Conservation (phyloP, 1,140 invertebrate species). For the Aphelenchoides avenae region DNA sequence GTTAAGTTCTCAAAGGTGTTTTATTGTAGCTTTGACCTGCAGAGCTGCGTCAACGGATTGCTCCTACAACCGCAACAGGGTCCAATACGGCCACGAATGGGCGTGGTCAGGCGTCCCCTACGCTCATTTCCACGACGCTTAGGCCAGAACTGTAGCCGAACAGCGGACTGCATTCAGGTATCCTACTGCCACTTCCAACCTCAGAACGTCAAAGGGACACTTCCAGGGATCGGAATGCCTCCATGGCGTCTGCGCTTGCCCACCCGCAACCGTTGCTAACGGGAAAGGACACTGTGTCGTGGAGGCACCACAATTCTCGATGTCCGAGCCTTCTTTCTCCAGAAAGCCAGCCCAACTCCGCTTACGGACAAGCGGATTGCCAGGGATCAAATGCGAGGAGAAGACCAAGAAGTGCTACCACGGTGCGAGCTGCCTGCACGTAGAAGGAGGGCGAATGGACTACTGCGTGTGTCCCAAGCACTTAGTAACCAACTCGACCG, state of each 20-base stretch:
- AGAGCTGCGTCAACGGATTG: slow-evolving; percentile 43
- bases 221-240: slow-evolving; percentile 30
- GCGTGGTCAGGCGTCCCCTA: slow-evolving; percentile 1
- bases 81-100: slow-evolving; percentile 14
- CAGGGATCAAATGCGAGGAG: slow-evolving; percentile 8
- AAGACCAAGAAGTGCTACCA: background rate
- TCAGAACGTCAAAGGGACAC: slow-evolving; percentile 24
- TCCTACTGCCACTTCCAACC: background rate
- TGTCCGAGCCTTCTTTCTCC: too few species aligned
- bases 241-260: slow-evolving; percentile 37
- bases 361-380: too few species aligned
- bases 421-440: background rate
- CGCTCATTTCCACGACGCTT: too few species aligned
- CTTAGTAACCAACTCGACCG: slow-evolving; percentile 41
- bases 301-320: too few species aligned
- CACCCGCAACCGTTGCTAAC: slow-evolving; percentile 32
- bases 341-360: too few species aligned
- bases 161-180: background rate
- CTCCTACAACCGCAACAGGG: slow-evolving; percentile 10
- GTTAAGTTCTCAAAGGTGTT: background rate
- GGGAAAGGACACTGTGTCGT: too few species aligned
- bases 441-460: too few species aligned
- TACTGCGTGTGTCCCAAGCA: slow-evolving; percentile 26
- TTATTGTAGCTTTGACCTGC: slow-evolving; percentile 22
- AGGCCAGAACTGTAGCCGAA: background rate